Evolutionary conservation across 2,113 vertebrate genomes (phyloP).

Genomic region (Nycticebus coucang): DNA sequence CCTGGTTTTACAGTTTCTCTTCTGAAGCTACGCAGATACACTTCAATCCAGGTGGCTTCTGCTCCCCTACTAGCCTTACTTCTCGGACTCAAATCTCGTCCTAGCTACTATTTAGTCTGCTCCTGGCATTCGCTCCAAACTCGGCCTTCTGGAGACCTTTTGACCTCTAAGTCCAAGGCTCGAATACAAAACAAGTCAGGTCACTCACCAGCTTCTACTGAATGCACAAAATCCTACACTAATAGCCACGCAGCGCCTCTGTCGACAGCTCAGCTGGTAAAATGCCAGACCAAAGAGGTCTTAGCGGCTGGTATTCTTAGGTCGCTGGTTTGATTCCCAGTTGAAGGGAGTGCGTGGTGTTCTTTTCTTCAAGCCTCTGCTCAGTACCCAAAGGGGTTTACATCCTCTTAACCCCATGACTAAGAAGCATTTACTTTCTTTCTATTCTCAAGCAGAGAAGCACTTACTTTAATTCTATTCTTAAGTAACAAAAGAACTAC

Average conservation of each 20-base stretch:
- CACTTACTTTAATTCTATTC: neutral
- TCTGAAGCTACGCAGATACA: neutral
- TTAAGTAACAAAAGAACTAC: neutral
- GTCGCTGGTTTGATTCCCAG: constrained; percentile 87
- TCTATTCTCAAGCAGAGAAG: neutral
- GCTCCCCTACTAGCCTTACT: neutral
- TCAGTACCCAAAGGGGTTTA: neutral
- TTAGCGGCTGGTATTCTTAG: constrained; percentile 71
- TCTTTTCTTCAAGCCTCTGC: neutral
- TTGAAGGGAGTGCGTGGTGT: constrained; percentile 41
- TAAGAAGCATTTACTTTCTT: neutral
- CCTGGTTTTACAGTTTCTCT: no score
- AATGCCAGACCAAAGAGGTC: constrained; percentile 85
- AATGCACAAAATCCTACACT: neutral
- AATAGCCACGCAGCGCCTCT: constrained; percentile 14
- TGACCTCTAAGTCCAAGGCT: neutral
- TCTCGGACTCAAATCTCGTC: neutral
- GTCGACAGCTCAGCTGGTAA: constrained; percentile 93
- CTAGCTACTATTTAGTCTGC: neutral
- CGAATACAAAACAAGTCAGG: neutral
- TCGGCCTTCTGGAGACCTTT: neutral
- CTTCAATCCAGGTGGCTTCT: neutral
- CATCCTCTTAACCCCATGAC: neutral
- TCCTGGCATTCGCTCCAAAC: neutral
- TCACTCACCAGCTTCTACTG: neutral